Evolutionary conservation across 2,113 vertebrate species (phyloP), one percentile per base, ranked within the genome.

Genomic region (Cathartes aura): DNA sequence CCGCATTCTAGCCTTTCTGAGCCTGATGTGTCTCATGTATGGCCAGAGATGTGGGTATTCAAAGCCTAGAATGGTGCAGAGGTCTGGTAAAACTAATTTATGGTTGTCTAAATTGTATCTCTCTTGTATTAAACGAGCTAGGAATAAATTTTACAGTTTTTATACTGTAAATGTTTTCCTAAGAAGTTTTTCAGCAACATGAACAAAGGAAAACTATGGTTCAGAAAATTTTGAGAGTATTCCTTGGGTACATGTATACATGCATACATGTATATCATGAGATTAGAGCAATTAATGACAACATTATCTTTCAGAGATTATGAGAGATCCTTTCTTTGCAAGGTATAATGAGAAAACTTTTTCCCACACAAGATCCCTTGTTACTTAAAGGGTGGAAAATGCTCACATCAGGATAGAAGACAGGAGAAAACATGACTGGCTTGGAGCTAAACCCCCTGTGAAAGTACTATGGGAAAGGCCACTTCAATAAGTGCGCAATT

Each of bases 301-400:
- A 26, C 29, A 34, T 18, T 21, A 62, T 32, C 71, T 93, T 90
- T 90, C 42, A 64, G 43, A 60, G 38, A 38, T 38, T 38, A 38
- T 14, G 36, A 81, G 72, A 86, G 15, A 40, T 75, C 68, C 34
- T 82, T 89, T 89, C 67, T 92, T 89, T 87, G 38, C 43, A 75
- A 96, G 43, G 56, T 82, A 92, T 58, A 93, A 89, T 55, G 42
- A 56, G 52, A 89, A 79, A 93, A 89, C 12, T 45, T 72, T 94
- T 89, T 91, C 70, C 48, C 80, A 80, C 60, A 79, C 68, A 82
- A 82, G 52, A 60, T 75, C 70, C 17, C 53, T 84, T 92, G 56
- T 95, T 87, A 56, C 48, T 84, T 70, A 89, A 52, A 87, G 73
- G 12, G 30, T 87, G 83, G 96, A 96, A 96, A 94, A 79, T 79